phyloP scores from a whole-genome alignment of 2,113 vertebrate genomes.

The Coptodon bakossiorum region DNA sequence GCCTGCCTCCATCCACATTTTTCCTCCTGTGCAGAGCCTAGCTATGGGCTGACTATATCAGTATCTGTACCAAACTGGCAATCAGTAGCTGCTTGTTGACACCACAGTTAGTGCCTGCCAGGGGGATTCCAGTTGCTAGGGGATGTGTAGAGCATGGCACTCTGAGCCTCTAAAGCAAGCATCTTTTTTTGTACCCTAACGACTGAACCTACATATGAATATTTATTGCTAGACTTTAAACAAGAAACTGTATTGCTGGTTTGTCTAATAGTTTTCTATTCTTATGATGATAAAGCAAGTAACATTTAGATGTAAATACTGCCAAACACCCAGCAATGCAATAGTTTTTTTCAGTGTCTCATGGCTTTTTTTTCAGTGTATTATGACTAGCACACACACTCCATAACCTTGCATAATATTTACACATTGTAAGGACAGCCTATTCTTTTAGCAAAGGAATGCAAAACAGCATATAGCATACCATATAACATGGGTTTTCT shows the following conservation, averaged over 20 bases:
- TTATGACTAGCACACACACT: background rate
- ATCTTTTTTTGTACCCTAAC: constrained; percentile 34
- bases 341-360: background rate
- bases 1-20: background rate
- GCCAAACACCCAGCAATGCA: background rate
- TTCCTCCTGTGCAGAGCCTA: constrained; percentile 1
- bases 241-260: background rate
- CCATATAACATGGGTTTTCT: background rate
- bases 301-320: background rate
- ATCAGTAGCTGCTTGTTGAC: constrained; percentile 51
- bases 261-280: background rate
- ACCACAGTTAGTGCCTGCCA: constrained; percentile 31
- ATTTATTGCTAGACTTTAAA: constrained; percentile 19
- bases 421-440: background rate
- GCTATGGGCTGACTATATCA: constrained; percentile 26
- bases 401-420: background rate
- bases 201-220: constrained; percentile 21
- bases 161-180: constrained; percentile 21
- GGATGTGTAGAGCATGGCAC: constrained; percentile 30
- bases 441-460: background rate
- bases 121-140: constrained; percentile 42
- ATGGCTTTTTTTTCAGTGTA: background rate
- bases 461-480: background rate
- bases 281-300: background rate
- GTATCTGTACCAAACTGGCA: constrained; percentile 40